Evolutionary conservation across 2,888 invertebrate genomes (phyloP), one percentile per base, ranked within the genome.

Genomic region (Ferdinandea cuprea): DNA sequence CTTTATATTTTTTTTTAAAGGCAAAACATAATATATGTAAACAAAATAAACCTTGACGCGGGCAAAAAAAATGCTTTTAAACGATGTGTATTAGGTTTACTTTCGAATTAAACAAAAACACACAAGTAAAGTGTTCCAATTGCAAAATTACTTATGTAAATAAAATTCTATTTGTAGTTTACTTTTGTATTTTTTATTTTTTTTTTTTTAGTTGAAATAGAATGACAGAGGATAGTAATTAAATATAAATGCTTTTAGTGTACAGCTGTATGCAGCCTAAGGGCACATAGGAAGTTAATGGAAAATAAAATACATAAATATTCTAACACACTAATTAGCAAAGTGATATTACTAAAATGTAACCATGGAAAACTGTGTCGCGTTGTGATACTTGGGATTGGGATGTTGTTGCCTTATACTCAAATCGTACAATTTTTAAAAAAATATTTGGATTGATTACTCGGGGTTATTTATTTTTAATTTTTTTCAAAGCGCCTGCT

Each of bases 101-200:
- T 9, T 58, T 19, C 1, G 13, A 15, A 21, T 19, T 9, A 19
- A 32, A 21, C 42, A 8, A 7, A 42, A 44, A 37, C 8, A 13
- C 52, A 40, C 56, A 63, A 28, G 50, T 52, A 46, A 54, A 54
- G 52, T 46, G 63, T 52, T 74, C 71, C 69, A 76, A 71, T 76
- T 81, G 59, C 54, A 72, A 76, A 81, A 61, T 72, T 72, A 76
- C 59, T 35, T 35, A 81, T 81, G 81, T 56, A 44, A 81, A 81
- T 71, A 19, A 30, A 54, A 77, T 76, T 66, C 76, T 42, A 77
- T 15, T 71, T 65, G 28, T 54, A 25, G 32, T 42, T 37, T 68
- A 19, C 21, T 66, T 59, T 50, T 50, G 66, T 11, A 46, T 15
- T 46, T 40, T 30, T 56, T 54, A 28, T 46, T 61, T 40, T 30